Percentiles rank a stretch among this genome's conserved stretches.
phyloP scores from a whole-genome alignment of 2,113 vertebrate genomes.

The Toxostoma redivivum region DNA sequence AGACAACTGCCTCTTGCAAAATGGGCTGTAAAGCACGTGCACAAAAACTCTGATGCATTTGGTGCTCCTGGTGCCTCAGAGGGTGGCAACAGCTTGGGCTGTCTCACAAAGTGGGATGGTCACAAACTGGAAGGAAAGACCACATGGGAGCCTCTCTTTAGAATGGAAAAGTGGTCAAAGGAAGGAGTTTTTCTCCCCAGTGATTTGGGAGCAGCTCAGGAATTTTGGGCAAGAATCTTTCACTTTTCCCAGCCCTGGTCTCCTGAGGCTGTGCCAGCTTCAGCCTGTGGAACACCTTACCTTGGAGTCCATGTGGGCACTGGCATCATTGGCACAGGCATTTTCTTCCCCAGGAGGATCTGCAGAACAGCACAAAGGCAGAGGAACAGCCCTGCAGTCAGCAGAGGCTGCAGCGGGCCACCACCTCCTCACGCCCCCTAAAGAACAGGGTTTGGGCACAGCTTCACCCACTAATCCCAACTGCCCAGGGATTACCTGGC shows the following conservation, averaged over 20 bases:
- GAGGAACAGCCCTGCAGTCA: not conserved
- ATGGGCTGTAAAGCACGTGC: not conserved
- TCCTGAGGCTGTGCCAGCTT: not conserved
- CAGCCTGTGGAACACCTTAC: not conserved
- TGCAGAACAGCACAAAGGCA: not conserved
- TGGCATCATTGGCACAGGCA: not conserved
- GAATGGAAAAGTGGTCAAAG: not conserved
- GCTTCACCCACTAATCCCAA: not conserved
- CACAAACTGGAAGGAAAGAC: not conserved
- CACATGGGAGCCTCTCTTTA: not conserved
- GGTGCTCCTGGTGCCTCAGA: not conserved
- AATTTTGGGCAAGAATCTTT: not conserved
- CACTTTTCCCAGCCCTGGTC: not conserved
- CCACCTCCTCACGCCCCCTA: accelerated
- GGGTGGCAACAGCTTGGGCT: not conserved
- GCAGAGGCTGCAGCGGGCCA: not conserved
- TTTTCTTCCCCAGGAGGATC: not conserved
- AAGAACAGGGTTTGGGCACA: not conserved
- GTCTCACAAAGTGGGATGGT: not conserved
- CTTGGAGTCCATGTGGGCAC: not conserved
- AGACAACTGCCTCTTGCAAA: not conserved
- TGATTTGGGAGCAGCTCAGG: not conserved
- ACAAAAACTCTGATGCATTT: not conserved
- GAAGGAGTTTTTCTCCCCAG: not conserved
- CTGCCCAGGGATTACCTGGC: not conserved